These are phyloP conservation scores for Dysidea cf. avara DNA, from an alignment of 37 sponge, comb jelly and placozoan genomes.

Conservation along the genomic window DNA sequence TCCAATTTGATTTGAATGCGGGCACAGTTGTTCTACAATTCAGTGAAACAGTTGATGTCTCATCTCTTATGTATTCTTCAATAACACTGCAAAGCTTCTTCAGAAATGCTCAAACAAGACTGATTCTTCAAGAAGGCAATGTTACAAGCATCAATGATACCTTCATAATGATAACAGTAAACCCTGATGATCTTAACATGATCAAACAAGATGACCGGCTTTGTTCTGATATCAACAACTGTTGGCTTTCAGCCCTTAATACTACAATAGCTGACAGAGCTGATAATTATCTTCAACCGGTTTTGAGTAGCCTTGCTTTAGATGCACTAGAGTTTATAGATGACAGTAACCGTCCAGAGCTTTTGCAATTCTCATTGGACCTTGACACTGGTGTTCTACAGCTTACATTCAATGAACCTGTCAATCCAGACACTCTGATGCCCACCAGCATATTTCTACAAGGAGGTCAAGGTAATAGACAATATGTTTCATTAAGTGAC, in stretches of 20 bases:
- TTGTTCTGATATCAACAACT: slow-evolving; percentile 87
- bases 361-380: slow-evolving; percentile 59
- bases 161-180: slow-evolving; percentile 23
- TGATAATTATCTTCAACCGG: slow-evolving; percentile 40
- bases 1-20: slow-evolving; percentile 69
- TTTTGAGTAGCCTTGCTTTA: slow-evolving; percentile 32
- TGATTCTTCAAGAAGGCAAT: slow-evolving; percentile 61
- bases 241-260: slow-evolving; percentile 67
- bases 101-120: slow-evolving; percentile 45
- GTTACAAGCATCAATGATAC: slow-evolving; percentile 68
- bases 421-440: slow-evolving; percentile 58
- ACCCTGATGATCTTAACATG: slow-evolving; percentile 36
- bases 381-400: slow-evolving; percentile 68
- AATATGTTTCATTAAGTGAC: slow-evolving; percentile 33
- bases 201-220: slow-evolving; percentile 70
- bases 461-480: slow-evolving; percentile 33
- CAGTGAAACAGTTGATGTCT: slow-evolving; percentile 69
- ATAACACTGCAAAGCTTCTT: slow-evolving; percentile 85
- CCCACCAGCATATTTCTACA: slow-evolving; percentile 58
- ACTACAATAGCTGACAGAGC: slow-evolving; percentile 70
- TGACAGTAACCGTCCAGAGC: slow-evolving; percentile 56
- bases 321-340: slow-evolving; percentile 45
- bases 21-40: slow-evolving; percentile 65
- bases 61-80: slow-evolving; percentile 58
- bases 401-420: slow-evolving; percentile 80